phyloP scores from a whole-genome alignment of 2,888 invertebrate genomes.

The Flexamia atlantica region DNA sequence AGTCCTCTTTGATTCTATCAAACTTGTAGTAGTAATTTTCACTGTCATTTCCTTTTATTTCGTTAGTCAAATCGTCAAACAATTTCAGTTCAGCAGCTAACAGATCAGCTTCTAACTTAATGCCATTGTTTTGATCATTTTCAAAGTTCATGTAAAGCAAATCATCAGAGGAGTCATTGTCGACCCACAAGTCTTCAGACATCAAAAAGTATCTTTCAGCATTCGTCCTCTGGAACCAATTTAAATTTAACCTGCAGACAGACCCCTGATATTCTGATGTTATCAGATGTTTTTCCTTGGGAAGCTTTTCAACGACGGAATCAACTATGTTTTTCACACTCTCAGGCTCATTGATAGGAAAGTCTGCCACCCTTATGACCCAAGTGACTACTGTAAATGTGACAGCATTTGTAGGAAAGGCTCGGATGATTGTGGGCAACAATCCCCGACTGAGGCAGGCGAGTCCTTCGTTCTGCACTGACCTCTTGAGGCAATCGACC shows the following conservation, averaged over 20 bases:
- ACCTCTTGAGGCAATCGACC: slow-evolving; percentile 85
- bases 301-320: background rate
- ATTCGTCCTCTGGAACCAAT: background rate
- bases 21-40: background rate
- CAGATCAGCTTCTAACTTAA: background rate
- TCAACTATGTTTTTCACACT: background rate
- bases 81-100: slow-evolving; percentile 22
- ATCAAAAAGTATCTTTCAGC: slow-evolving; percentile 23
- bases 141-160: background rate
- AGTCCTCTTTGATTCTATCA: background rate
- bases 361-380: slow-evolving; percentile 79
- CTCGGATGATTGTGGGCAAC: slow-evolving; percentile 87
- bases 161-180: background rate
- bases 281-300: background rate
- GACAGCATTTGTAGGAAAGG: slow-evolving; percentile 96
- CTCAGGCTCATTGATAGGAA: background rate
- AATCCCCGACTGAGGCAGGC: slow-evolving; percentile 86
- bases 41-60: background rate
- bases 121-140: background rate
- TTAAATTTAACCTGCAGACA: background rate
- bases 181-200: slow-evolving; percentile 47
- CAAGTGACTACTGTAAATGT: slow-evolving; percentile 93
- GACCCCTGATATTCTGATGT: background rate
- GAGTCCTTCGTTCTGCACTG: slow-evolving; percentile 81
- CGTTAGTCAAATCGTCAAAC: background rate